A percentile compares a stretch with the other conserved stretches of the same genome.
Conservation (phyloP, 2,797 vertebrate genomes). For the Crax fasciolata region DNA sequence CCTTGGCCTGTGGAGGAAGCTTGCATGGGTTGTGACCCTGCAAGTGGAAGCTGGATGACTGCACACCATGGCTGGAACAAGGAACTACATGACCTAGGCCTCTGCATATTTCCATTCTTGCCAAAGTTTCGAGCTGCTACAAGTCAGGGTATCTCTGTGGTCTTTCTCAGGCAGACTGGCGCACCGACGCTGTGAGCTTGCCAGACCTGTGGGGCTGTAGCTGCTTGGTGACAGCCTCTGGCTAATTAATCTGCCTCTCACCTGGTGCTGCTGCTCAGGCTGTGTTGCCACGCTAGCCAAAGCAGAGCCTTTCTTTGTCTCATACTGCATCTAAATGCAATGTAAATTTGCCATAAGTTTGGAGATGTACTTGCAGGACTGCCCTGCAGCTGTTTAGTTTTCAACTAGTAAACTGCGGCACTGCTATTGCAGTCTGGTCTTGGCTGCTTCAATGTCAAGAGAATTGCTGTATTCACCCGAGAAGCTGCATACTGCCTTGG, state of each 20-base stretch:
- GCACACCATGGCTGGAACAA: accelerated
- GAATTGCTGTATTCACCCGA: background rate
- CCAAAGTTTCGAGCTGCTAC: background rate
- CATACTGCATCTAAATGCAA: background rate
- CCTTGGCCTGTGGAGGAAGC: background rate
- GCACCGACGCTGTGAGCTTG: background rate
- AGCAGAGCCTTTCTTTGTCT: background rate
- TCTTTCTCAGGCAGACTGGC: background rate
- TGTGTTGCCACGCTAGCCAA: background rate
- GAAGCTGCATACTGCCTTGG: background rate
- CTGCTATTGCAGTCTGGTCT: background rate
- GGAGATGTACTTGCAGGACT: background rate
- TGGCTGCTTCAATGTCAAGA: background rate
- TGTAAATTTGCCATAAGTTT: background rate
- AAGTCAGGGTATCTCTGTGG: accelerated
- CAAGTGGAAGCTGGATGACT: background rate
- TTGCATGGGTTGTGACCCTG: background rate
- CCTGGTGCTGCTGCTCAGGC: background rate
- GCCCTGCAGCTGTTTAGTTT: background rate
- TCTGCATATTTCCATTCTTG: background rate
- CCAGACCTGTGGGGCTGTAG: background rate
- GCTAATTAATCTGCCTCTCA: accelerated
- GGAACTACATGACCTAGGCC: background rate
- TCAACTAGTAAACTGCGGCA: background rate
- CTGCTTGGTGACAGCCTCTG: background rate